Conservation (phyloP, 2,797 vertebrate species). For the Xenops minutus region DNA sequence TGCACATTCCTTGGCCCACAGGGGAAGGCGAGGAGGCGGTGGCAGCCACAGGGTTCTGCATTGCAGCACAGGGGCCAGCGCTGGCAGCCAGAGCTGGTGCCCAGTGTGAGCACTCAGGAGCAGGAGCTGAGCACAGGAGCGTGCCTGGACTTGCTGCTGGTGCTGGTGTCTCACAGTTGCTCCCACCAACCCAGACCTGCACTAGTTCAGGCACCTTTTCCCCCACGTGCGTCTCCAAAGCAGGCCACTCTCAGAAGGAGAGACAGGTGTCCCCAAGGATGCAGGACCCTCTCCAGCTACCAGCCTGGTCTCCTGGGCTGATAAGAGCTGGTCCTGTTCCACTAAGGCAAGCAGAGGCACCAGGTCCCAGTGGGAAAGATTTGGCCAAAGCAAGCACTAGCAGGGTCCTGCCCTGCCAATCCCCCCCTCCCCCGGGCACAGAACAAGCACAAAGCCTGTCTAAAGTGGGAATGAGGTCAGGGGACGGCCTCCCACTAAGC, state of each 20-base stretch:
- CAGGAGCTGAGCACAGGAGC: background rate
- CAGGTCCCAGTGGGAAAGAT: background rate
- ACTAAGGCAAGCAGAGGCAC: background rate
- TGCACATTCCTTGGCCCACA: conserved; percentile 18
- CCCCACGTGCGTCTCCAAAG: background rate
- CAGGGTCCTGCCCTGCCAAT: background rate
- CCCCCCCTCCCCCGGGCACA: background rate
- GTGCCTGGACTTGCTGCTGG: background rate
- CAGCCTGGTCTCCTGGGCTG: background rate
- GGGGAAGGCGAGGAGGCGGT: background rate
- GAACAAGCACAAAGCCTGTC: conserved; percentile 15
- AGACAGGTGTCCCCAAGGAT: background rate
- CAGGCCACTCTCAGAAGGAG: background rate
- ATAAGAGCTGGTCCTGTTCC: background rate
- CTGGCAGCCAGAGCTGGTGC: background rate
- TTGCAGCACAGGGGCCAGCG: background rate
- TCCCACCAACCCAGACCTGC: background rate
- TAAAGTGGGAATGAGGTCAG: conserved; percentile 58
- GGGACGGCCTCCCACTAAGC: conserved; percentile 23
- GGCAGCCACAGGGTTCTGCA: background rate
- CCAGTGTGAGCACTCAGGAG: background rate
- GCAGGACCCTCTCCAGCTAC: background rate
- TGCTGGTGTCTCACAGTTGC: background rate
- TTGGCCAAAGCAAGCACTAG: background rate
- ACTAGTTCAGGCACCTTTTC: background rate